Base-by-base conservation (phyloP, 2,888 invertebrate genomes). In the Eilema sororculum region DNA sequence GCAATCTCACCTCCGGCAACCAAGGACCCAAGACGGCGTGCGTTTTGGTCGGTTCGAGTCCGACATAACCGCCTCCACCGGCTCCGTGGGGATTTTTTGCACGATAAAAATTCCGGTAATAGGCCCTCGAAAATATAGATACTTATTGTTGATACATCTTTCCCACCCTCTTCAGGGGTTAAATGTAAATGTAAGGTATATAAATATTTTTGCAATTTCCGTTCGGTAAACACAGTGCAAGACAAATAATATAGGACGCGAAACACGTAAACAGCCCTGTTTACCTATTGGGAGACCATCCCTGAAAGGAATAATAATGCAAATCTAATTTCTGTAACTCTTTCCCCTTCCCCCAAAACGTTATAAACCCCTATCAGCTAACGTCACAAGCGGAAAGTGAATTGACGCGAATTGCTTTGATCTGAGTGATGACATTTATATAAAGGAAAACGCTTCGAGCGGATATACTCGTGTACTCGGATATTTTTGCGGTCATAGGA, bases 361-460 rank as follows among this genome's bases (percentile, higher is more conserved):
- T 64, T 69, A 67, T 68, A 60, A 73, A 71, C 68, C 33, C 58
- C 25, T 25, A 30, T 58, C 16, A 37, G 25, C 57, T 30, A 24
- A 68, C 77, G 76, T 73, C 80, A 71, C 46, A 33, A 63, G 37
- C 61, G 67, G 30, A 33, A 24, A 68, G 61, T 80, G 82, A 81
- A 83, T 81, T 77, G 81, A 60, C 65, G 30, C 30, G 75, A 69
- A 84, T 83, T 78, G 71, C 85, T 85, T 85, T 84, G 82, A 85
- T 79, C 78, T 78, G 67, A 61, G 60, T 75, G 78, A 79, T 77
- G 73, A 68, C 72, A 79, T 78, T 77, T 72, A 77, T 67, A 72
- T 70, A 71, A 74, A 78, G 64, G 33, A 52, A 52, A 52, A 62
- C 62, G 37, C 25, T 41, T 25, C 52, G 52, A 2, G 52, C 52